phyloP scores from a whole-genome alignment of 2,797 vertebrate species.

The Helarctos malayanus region DNA sequence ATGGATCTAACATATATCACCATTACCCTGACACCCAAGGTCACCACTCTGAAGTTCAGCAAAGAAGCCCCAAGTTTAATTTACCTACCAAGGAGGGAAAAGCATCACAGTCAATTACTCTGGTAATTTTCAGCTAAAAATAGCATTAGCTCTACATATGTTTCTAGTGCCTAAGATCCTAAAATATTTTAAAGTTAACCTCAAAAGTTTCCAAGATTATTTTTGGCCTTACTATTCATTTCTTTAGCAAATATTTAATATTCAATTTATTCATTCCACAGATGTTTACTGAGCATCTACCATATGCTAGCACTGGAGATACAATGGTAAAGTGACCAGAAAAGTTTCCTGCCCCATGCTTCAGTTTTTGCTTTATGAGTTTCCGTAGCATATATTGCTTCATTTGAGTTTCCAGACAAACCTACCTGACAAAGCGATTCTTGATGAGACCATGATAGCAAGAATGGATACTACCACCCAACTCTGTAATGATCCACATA shows the following conservation, averaged over 20 bases:
- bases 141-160: constrained; percentile 54
- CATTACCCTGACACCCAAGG: not conserved
- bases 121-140: constrained; percentile 63
- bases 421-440: not conserved
- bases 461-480: not conserved
- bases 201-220: constrained; percentile 70
- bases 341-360: not conserved
- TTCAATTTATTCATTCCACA: constrained; percentile 19
- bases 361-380: not conserved
- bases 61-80: not conserved
- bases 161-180: constrained; percentile 45
- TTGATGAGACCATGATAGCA: not conserved
- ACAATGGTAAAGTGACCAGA: not conserved
- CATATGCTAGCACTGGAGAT: not conserved
- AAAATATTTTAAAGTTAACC: constrained; percentile 73
- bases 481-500: not conserved
- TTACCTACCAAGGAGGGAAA: constrained; percentile 13
- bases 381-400: not conserved
- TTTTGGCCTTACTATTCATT: constrained; percentile 61
- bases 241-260: constrained; percentile 72
- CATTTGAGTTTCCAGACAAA: not conserved
- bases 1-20: not conserved
- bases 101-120: not conserved
- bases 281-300: constrained; percentile 46
- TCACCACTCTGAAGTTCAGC: not conserved